Percentiles rank a stretch among this genome's conserved stretches.
phyloP scores from a whole-genome alignment of 2,797 vertebrate species.

The Bufotes viridis region DNA sequence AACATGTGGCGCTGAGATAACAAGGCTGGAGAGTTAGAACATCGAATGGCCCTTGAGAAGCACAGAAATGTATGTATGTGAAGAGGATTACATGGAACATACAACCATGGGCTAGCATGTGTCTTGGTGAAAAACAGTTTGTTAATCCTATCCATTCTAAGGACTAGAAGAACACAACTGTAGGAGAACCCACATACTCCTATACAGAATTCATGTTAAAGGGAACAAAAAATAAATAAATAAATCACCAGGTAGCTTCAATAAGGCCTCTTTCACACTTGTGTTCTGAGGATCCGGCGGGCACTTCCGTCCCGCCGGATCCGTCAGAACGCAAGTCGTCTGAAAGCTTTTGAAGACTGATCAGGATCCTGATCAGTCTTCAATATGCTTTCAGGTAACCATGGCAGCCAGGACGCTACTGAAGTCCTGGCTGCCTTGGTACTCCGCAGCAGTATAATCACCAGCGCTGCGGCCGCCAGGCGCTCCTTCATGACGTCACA shows the following conservation, averaged over 20 bases:
- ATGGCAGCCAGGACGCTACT: too few relatives aligned
- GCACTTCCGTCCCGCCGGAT: too few relatives aligned
- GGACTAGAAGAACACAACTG: background rate
- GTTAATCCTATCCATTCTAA: background rate
- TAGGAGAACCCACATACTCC: background rate
- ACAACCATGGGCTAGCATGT: background rate
- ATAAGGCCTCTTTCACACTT: too few relatives aligned
- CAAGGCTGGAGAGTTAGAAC: slow-evolving; percentile 22
- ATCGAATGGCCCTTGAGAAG: slow-evolving; percentile 21
- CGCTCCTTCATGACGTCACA: too few relatives aligned
- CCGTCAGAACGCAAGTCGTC: too few relatives aligned
- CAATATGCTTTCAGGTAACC: too few relatives aligned
- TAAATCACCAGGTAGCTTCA: background rate
- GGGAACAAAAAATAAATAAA: background rate
- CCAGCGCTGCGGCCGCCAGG: too few relatives aligned
- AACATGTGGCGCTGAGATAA: slow-evolving; percentile 16
- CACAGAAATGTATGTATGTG: slow-evolving; percentile 25
- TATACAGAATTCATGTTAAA: background rate
- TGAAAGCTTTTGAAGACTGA: too few relatives aligned
- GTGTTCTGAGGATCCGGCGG: too few relatives aligned
- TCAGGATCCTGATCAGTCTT: too few relatives aligned
- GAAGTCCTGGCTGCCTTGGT: too few relatives aligned
- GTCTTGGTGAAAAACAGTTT: background rate
- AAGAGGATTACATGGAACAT: slow-evolving; percentile 31
- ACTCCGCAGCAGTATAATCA: too few relatives aligned